Base-by-base conservation (phyloP, 2,113 vertebrate genomes). In the Marmota flaviventris region DNA sequence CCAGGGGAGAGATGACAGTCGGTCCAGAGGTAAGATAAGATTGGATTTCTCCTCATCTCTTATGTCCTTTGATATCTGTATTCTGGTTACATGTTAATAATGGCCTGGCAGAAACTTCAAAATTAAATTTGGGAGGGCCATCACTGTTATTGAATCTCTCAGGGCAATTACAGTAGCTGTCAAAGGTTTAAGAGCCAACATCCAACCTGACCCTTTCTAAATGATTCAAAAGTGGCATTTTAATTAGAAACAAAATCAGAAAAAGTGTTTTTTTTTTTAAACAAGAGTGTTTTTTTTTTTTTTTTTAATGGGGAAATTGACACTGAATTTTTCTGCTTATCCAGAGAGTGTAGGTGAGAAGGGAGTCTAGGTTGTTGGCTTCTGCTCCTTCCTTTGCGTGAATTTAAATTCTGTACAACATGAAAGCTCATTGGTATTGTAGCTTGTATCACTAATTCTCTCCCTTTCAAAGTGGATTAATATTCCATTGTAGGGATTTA, bases 201-300 rank as follows among this genome's bases (percentile, higher is more conserved):
- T 94, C 75, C 70, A 93, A 65, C 63, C 18, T 51, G 96, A 95
- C 92, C 78, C 96, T 94, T 94, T 95, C 73, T 91, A 95, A 95
- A 81, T 94, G 85, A 95, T 92, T 91, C 86, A 78, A 73, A 91
- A 61, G 82, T 96, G 79, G 75, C 83, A 96, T 94, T 91, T 97
- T 96, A 97, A 98, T 91, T 83, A 97, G 96, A 93, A 95, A 85
- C 6, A 17, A 69, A 63, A 96, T 93, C 85, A 88, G 89, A 76
- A 91, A 69, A 75, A 56, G 39, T 85, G 7, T 8, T 45, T 45
- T 18, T 73, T 76, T 86, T 84, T n/a, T n/a, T n/a, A 45, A 86
- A 39, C 13, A 72, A 75, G 58, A 84, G 32, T 32, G 69, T 92
- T 96, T 92, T 48, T 45, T 45, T 39, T 39, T 39, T 39, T 42